A percentile compares a stretch with the other conserved stretches of the same genome.
Conservation (phyloP, 2,797 vertebrate genomes). For the Pelochelys cantorii region DNA sequence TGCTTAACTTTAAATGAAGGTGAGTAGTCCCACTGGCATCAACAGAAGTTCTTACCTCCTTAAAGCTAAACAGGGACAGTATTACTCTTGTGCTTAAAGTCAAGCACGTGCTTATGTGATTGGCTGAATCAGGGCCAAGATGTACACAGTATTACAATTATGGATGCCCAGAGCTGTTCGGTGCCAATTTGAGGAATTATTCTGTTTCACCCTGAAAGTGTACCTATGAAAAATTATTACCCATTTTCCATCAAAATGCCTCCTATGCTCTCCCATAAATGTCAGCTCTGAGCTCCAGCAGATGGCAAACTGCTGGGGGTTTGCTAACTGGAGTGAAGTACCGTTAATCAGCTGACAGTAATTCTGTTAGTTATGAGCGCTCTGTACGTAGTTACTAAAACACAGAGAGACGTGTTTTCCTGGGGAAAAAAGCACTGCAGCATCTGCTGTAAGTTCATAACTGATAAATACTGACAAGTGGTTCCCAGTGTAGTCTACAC, state of each 20-base stretch:
- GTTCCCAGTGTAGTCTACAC: background rate
- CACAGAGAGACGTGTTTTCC: background rate
- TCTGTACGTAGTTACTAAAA: background rate
- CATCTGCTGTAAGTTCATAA: background rate
- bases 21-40: constrained; percentile 54
- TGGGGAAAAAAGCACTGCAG: background rate
- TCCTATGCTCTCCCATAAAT: constrained; percentile 42
- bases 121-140: constrained; percentile 21
- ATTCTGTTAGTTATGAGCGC: background rate
- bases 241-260: background rate
- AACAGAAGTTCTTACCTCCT: constrained; percentile 57
- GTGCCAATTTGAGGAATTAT: constrained; percentile 22
- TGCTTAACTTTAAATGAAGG: constrained; percentile 36
- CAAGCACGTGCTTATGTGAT: constrained; percentile 1
- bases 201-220: constrained; percentile 27
- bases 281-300: constrained; percentile 1
- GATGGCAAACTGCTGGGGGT: constrained; percentile 8
- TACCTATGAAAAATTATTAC: constrained; percentile 19
- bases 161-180: background rate
- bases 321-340: background rate
- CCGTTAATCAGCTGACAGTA: background rate
- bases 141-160: background rate
- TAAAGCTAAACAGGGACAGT: constrained; percentile 55
- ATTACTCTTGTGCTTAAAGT: constrained; percentile 61
- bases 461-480: background rate